Evolutionary conservation across 2,797 vertebrate genomes (phyloP), one percentile per base, ranked within the genome.

Genomic region (Pteropus rufus): DNA sequence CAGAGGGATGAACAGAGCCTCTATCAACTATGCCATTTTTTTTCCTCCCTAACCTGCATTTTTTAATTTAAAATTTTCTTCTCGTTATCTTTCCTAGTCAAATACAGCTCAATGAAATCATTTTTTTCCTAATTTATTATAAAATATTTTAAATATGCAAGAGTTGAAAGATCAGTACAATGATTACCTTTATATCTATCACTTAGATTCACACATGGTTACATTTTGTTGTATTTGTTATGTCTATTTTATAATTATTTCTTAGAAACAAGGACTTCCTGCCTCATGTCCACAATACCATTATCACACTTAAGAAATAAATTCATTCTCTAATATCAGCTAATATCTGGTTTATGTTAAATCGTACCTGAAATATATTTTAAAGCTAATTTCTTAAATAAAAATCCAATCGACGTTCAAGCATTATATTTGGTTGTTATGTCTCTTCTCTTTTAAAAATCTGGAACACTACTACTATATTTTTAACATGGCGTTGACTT

Each of bases 201-300:
- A 79, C 10, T 36, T 88, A 82, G 7, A 81, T 36, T 70, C 19
- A 91, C 29, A 3, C 60, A 21, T n/a, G 72, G 10, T 83, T 83
- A 34, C 11, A 73, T 65, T 79, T 67, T 88, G 52, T 29, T 34
- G 18, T 60, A 73, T 88, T 93, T 72, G 34, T 26, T 93, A 75
- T 77, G 24, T 80, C 44, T 91, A 14, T 60, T 95, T 95, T 67
- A 56, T 52, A 83, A 91, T 36, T 73, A 77, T 60, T 82, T 86
- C 64, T 29, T 82, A 18, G 80, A 81, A 92, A 92, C 24, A 82
- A 86, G 46, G 29, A 62, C 26, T 34, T 65, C n/a, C 44, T 80
- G 36, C n/a, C 34, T 72, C 5, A 4, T 26, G 24, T 18, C 15
- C 44, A 54, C 12, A 52, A 31, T 44, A 41, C 23, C 10, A 49